Base-by-base conservation (phyloP, 2,888 invertebrate genomes). In the Bimastos eiseni region DNA sequence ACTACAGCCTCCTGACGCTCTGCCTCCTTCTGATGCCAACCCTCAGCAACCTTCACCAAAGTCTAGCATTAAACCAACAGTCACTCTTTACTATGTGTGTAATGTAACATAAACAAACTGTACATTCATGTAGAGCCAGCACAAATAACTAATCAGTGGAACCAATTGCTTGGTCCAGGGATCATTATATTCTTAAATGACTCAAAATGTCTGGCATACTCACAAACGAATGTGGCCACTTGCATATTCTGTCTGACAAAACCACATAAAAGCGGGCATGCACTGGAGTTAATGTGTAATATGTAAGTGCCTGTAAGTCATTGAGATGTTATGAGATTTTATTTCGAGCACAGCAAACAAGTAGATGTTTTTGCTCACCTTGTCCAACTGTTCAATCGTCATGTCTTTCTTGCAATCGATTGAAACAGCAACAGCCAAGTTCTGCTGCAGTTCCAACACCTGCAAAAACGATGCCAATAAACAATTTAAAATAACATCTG, bases 311-410 rank as follows among this genome's bases (percentile, higher is more conserved):
- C 49, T 49, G 49, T 49, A 24, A 21, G 49, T 49, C 49, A 49
- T 4, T 49, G 21, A 24, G 49, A 49, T 21, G 19, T 17, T 49
- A 21, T n/a, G 11, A 30, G 30, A 70, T 70, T 30, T n/a, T 30
- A 24, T 55, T 55, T 30, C 3, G 49, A 70, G 83, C 34, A 70
- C n/a, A 34, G 6, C 24, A 70, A 70, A 30, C n/a, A 33, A 91
- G 89, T 83, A 91, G 38, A 38, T 24, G 30, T 34, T 2, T 49
- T 44, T 37, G 24, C 83, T 38, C n/a, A 94, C 94, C 93, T 94
- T 94, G 91, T 95, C 95, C n/a, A 95, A 92, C 90, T 94, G 94
- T 92, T 94, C 94, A 86, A 95, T 94, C 94, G 94, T 94, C 41
- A 93, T 91, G 91, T 95, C 94, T 91, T 95, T 95, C 89, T 94